Evolutionary conservation across 2,113 vertebrate genomes (phyloP).

Genomic region (Tamias sibiricus): DNA sequence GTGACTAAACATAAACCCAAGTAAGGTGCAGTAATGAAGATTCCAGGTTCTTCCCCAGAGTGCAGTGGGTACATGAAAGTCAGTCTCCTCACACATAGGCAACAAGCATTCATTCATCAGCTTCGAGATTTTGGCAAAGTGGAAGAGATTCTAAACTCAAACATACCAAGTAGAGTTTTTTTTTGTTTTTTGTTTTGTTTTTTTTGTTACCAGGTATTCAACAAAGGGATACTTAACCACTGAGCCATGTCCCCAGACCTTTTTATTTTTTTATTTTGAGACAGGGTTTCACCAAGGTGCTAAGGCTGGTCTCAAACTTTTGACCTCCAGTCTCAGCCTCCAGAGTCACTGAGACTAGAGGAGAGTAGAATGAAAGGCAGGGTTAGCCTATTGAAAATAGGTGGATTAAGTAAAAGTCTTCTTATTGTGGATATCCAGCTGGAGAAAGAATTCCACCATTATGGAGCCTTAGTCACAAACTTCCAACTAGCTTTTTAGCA

Average conservation of each 20-base stretch:
- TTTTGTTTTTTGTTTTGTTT: no score
- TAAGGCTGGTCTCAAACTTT: no score
- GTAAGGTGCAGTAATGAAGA: background rate
- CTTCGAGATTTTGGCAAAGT: background rate
- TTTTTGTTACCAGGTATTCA: no score
- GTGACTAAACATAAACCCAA: background rate
- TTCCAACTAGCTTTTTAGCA: background rate
- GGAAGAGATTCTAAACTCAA: background rate
- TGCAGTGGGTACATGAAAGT: accelerated
- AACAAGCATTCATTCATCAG: background rate
- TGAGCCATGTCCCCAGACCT: no score
- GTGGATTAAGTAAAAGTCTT: background rate
- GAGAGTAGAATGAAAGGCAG: background rate
- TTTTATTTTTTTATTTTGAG: no score
- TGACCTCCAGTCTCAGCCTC: no score
- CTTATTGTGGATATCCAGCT: background rate
- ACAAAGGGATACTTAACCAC: no score
- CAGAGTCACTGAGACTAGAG: no score
- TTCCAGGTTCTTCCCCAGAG: background rate
- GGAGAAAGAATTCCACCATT: background rate
- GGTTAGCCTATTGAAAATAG: background rate
- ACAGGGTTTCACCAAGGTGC: no score
- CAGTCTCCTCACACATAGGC: background rate
- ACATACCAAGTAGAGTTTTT: background rate
- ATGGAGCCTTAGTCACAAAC: background rate